phyloP scores from a whole-genome alignment of 2,888 invertebrate species.

The Pristionchus arcanus region DNA sequence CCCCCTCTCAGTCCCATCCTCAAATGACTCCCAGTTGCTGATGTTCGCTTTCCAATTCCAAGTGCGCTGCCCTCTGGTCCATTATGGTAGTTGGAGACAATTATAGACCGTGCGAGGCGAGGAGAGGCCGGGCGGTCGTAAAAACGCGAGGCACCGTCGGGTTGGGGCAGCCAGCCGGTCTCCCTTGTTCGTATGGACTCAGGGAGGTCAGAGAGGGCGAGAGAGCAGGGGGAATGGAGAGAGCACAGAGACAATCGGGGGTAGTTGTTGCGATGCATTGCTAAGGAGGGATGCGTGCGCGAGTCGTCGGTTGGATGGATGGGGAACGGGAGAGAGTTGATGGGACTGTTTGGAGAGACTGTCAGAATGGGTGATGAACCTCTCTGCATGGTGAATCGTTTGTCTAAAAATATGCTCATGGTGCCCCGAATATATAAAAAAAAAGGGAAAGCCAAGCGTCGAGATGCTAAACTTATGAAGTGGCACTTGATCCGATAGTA shows the following conservation, averaged over 20 bases:
- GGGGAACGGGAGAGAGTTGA: neutral
- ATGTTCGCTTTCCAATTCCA: slow-evolving; percentile 27
- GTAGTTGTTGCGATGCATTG: neutral
- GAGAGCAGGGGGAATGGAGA: neutral
- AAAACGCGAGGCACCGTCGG: slow-evolving; percentile 29
- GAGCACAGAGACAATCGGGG: no score
- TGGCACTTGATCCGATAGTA: no score
- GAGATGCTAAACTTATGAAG: no score
- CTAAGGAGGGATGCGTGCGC: neutral
- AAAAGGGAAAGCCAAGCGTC: no score
- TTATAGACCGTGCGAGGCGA: neutral
- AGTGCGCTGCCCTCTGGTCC: slow-evolving; percentile 15
- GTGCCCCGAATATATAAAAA: no score
- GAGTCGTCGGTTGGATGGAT: neutral
- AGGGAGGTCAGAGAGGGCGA: neutral
- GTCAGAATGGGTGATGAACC: neutral
- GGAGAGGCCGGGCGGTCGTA: slow-evolving; percentile 8
- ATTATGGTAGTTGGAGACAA: slow-evolving; percentile 11
- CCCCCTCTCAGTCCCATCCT: neutral
- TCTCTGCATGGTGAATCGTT: no score
- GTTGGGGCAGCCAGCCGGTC: neutral
- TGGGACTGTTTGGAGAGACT: neutral
- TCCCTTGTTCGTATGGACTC: neutral
- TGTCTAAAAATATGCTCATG: no score
- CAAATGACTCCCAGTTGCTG: neutral